Percentiles rank a stretch among this genome's conserved stretches.
Evolutionary conservation across 2,888 invertebrate species (phyloP).

Genomic region (Camptogramma bilineatum): DNA sequence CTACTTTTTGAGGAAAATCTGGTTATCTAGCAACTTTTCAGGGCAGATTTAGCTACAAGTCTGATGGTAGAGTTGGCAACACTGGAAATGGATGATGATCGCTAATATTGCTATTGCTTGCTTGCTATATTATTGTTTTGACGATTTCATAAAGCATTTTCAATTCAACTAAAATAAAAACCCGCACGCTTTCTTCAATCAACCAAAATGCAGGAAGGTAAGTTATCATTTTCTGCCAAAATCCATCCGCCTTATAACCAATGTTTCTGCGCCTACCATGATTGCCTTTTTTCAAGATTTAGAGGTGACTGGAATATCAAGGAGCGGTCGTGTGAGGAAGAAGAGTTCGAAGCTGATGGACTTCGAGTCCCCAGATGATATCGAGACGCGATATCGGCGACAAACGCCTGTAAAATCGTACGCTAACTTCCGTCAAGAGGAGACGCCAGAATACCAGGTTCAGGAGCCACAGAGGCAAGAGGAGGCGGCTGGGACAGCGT

Average conservation of each 20-base stretch:
- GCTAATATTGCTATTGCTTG: no score
- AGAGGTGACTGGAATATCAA: constrained; percentile 94
- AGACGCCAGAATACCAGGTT: constrained; percentile 60
- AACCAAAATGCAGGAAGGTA: constrained; percentile 55
- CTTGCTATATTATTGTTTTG: background rate
- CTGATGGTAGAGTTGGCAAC: no score
- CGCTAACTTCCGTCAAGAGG: constrained; percentile 60
- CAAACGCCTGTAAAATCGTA: constrained; percentile 71
- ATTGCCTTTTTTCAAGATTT: constrained; percentile 78
- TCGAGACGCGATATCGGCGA: constrained; percentile 86
- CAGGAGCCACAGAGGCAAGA: constrained; percentile 59
- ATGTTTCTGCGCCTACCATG: constrained; percentile 6
- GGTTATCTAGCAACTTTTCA: no score
- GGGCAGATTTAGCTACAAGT: no score
- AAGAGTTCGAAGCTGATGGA: constrained; percentile 97
- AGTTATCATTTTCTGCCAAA: constrained; percentile 13
- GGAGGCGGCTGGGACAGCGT: constrained; percentile 68
- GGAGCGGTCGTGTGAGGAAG: constrained; percentile 96
- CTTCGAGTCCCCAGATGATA: constrained; percentile 96
- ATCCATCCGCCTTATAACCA: background rate
- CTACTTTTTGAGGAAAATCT: no score
- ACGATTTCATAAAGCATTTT: background rate
- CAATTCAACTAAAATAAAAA: background rate
- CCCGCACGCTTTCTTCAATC: background rate
- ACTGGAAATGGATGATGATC: no score